A percentile compares a stretch with the other conserved stretches of the same genome.
Conservation (phyloP, 2,797 vertebrate genomes). For the Simalia tracyae region DNA sequence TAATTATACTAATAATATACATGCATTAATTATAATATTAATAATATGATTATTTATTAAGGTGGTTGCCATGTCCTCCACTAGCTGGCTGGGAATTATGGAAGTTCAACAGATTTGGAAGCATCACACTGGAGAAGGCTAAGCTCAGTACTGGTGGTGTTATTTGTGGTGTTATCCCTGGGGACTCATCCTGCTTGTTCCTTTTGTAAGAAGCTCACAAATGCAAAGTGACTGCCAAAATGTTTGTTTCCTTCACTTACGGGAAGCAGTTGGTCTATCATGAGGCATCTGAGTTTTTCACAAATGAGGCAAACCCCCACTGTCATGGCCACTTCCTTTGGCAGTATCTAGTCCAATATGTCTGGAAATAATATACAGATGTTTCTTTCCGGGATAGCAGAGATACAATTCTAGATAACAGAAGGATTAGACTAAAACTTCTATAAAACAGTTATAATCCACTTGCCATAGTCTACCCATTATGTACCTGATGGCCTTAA, state of each 20-base stretch:
- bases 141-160: background rate
- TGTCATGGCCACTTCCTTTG: background rate
- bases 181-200: background rate
- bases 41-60: too few species aligned
- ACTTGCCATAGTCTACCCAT: background rate
- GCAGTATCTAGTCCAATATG: background rate
- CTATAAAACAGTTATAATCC: background rate
- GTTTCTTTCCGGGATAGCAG: background rate
- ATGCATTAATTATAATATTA: too few species aligned
- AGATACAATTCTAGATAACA: background rate
- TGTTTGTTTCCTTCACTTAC: background rate
- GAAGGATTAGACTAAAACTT: background rate
- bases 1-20: too few species aligned
- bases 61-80: background rate
- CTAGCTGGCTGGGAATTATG: background rate
- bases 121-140: background rate
- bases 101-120: background rate
- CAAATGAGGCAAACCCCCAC: background rate
- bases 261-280: background rate
- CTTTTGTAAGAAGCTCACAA: background rate
- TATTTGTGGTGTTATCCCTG: background rate
- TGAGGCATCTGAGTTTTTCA: background rate
- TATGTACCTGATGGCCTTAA: background rate
- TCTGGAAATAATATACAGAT: background rate
- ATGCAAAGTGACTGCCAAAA: background rate